Evolutionary conservation across 1,140 invertebrate genomes (phyloP).

Genomic region (Bombus sibiricus): DNA sequence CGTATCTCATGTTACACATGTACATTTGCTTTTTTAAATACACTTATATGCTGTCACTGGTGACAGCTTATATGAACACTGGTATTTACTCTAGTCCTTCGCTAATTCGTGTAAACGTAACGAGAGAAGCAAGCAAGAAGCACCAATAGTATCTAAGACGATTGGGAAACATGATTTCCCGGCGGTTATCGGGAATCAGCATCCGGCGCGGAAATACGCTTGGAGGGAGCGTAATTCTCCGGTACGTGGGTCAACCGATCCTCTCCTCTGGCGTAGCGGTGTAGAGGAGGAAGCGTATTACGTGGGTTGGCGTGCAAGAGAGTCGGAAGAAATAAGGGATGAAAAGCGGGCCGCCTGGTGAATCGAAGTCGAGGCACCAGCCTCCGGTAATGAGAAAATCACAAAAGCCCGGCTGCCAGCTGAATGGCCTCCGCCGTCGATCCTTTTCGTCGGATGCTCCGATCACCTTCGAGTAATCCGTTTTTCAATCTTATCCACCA

Average conservation of each 20-base stretch:
- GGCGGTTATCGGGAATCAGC: not conserved
- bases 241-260: not conserved
- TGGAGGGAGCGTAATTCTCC: not conserved
- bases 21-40: no score
- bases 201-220: not conserved
- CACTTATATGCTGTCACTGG: no score
- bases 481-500: conserved; percentile 48
- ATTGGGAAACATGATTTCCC: not conserved
- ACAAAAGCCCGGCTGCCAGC: conserved; percentile 64
- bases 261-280: not conserved
- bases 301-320: not conserved
- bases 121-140: no score
- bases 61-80: no score
- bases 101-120: no score
- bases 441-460: conserved; percentile 33
- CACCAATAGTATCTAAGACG: no score
- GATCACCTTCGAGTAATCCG: conserved; percentile 50
- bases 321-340: conserved; percentile 1
- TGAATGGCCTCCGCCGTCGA: conserved; percentile 47
- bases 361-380: conserved; percentile 1
- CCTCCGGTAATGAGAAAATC: conserved; percentile 73
- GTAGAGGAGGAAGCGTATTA: not conserved
- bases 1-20: no score
- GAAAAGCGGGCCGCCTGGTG: not conserved
- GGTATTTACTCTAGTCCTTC: no score